Evolutionary conservation across 2,888 invertebrate genomes (phyloP).

Genomic region (Luperina nickerlii): DNA sequence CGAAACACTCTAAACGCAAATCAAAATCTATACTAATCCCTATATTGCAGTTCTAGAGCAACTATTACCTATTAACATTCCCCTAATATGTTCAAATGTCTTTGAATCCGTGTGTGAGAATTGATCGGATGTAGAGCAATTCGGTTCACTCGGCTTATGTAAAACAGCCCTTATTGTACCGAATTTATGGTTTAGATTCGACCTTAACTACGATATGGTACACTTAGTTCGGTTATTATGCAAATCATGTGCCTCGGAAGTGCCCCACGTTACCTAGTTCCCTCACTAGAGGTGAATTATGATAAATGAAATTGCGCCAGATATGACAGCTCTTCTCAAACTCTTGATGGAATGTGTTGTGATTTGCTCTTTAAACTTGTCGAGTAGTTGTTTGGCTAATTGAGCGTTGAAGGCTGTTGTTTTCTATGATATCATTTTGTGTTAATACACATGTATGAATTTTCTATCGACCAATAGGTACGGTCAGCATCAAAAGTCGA

Average conservation of each 20-base stretch:
- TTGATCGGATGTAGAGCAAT: conserved; percentile 80
- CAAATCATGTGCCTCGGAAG: conserved; percentile 86
- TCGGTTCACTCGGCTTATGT: conserved; percentile 68
- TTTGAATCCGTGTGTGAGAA: conserved; percentile 82
- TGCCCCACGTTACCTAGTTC: conserved; percentile 84
- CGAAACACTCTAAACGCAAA: conserved; percentile 45
- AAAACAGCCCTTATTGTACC: conserved; percentile 71
- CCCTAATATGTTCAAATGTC: conserved; percentile 82
- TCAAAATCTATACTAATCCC: conserved; percentile 51
- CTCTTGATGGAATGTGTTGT: conserved; percentile 50
- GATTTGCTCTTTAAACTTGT: conserved; percentile 50
- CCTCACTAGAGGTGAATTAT: conserved; percentile 85
- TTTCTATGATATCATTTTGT: neutral
- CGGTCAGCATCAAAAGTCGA: too few relatives aligned
- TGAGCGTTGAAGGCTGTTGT: neutral
- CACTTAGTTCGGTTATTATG: conserved; percentile 86
- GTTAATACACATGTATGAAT: neutral
- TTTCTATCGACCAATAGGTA: neutral
- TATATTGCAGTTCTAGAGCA: conserved; percentile 42
- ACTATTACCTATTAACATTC: conserved; percentile 70
- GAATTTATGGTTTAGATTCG: conserved; percentile 76
- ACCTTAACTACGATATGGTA: conserved; percentile 70
- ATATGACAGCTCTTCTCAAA: conserved; percentile 54
- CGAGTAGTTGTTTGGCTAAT: conserved; percentile 23
- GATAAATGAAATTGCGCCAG: conserved; percentile 81